phyloP scores from a whole-genome alignment of 2,888 invertebrate species.

The Hyalella azteca region DNA sequence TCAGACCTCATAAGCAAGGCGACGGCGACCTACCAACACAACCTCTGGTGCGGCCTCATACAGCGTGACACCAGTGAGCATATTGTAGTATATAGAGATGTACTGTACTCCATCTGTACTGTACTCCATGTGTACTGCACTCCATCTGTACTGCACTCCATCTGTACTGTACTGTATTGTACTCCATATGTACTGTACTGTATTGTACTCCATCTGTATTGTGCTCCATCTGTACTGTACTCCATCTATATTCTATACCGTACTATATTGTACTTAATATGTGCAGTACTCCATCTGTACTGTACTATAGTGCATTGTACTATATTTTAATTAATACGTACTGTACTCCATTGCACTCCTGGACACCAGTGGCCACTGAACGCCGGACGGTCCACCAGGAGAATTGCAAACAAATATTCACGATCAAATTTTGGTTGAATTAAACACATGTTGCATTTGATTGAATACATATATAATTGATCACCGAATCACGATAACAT shows the following conservation, averaged over 20 bases:
- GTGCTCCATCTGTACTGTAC: not conserved
- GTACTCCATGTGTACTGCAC: not conserved
- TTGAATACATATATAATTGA: too few species aligned
- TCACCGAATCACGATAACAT: too few species aligned
- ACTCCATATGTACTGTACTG: not conserved
- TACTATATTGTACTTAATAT: not conserved
- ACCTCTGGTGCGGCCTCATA: slow-evolving; percentile 49
- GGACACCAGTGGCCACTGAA: too few species aligned
- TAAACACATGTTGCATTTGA: too few species aligned
- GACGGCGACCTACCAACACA: not conserved
- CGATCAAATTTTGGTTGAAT: too few species aligned
- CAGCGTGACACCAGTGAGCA: slow-evolving; percentile 34
- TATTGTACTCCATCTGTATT: not conserved
- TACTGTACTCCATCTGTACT: not conserved
- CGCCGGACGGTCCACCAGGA: too few species aligned
- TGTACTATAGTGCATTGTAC: not conserved
- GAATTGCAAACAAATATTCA: too few species aligned
- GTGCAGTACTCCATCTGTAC: not conserved
- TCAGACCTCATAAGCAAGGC: slow-evolving; percentile 29
- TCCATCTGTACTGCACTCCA: not conserved
- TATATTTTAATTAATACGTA: not conserved
- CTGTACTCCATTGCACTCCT: not conserved
- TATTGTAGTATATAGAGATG: not conserved
- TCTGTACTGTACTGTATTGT: not conserved
- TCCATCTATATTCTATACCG: not conserved